A percentile compares a stretch with the other conserved stretches of the same genome.
These are phyloP conservation scores for Rhagium mordax DNA, from an alignment of 2,888 invertebrate genomes.

Conservation along the genomic window DNA sequence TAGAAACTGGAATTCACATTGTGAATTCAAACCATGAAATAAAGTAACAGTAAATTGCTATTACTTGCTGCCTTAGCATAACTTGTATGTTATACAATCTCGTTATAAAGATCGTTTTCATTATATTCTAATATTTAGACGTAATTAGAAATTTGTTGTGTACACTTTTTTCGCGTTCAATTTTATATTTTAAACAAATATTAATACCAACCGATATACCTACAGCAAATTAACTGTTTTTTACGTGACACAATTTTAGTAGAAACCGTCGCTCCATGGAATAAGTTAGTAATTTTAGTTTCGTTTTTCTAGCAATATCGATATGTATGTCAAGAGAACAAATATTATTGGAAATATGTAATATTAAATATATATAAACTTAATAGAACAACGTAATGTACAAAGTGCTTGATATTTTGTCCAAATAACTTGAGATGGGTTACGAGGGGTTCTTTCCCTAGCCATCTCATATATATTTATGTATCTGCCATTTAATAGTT, in stretches of 20 bases:
- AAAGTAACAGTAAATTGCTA: slow-evolving; percentile 55
- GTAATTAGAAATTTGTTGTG: slow-evolving; percentile 24
- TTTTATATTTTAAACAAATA: background rate
- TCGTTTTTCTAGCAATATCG: too few relatives aligned
- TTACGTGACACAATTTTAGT: background rate
- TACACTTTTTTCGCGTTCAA: background rate
- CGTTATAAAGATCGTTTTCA: slow-evolving; percentile 36
- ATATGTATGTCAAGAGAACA: too few relatives aligned
- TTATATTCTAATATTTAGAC: slow-evolving; percentile 10
- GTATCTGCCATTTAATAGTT: too few relatives aligned
- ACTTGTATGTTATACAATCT: slow-evolving; percentile 42
- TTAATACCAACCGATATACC: background rate
- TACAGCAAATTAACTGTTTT: background rate
- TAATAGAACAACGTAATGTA: too few relatives aligned
- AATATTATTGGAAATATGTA: too few relatives aligned
- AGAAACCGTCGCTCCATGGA: background rate
- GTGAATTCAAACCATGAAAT: slow-evolving; percentile 56
- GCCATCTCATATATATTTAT: too few relatives aligned
- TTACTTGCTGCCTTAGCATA: slow-evolving; percentile 41
- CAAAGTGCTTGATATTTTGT: too few relatives aligned
- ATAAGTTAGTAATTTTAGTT: background rate
- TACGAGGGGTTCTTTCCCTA: too few relatives aligned
- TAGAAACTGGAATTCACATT: slow-evolving; percentile 54
- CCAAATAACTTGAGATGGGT: too few relatives aligned
- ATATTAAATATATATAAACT: too few relatives aligned